Evolutionary conservation across 2,113 vertebrate species (phyloP).

Genomic region (Sinocyclocheilus anophthalmus): DNA sequence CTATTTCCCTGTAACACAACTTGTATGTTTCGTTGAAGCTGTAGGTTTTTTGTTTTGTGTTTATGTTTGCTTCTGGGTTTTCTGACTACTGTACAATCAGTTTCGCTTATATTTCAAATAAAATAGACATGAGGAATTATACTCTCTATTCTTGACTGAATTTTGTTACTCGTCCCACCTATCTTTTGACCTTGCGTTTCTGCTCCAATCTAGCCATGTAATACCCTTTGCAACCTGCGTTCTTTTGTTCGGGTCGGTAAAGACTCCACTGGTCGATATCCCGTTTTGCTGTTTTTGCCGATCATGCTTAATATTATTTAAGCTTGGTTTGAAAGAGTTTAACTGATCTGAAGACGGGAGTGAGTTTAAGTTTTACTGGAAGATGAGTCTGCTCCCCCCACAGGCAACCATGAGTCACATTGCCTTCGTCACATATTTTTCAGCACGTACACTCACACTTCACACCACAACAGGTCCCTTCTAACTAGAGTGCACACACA

Average conservation of each 20-base stretch:
- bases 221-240: no score
- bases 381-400: conserved; percentile 7
- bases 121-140: no score
- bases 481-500: conserved; percentile 19
- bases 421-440: not conserved
- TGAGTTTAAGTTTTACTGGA: conserved; percentile 13
- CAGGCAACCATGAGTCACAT: conserved; percentile 15
- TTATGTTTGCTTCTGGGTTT: no score
- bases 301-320: not conserved
- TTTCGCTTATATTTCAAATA: no score
- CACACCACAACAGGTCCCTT: conserved; percentile 12
- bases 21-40: no score
- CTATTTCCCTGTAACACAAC: no score
- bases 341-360: not conserved
- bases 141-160: no score
- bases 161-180: no score
- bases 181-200: no score
- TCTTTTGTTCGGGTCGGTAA: not conserved
- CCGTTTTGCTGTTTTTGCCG: not conserved
- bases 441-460: conserved; percentile 39
- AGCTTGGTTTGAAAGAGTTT: not conserved
- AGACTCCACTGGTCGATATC: not conserved
- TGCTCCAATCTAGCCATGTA: no score
- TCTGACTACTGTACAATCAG: no score
- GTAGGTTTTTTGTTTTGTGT: no score